Evolutionary conservation across 2,113 vertebrate genomes (phyloP).

Genomic region (Protomyctophum bolini): DNA sequence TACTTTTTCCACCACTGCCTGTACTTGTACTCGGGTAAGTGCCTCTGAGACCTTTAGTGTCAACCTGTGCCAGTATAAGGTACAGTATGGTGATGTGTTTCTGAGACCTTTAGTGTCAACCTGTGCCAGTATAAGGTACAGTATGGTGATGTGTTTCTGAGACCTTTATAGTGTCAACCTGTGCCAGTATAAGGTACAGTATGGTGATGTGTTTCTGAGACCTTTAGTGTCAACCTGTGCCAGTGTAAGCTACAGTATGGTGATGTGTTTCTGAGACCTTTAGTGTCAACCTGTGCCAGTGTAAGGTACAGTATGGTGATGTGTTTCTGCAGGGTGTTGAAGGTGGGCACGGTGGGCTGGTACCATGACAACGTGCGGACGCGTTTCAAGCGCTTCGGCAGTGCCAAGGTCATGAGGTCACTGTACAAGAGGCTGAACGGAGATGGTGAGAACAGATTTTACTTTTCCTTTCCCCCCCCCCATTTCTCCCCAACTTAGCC

Average conservation of each 20-base stretch:
- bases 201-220: conserved; percentile 13
- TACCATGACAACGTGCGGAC: conserved; percentile 88
- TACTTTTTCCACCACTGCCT: too few species aligned
- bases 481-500: too few species aligned
- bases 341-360: conserved; percentile 90
- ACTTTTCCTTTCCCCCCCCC: not conserved
- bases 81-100: too few species aligned
- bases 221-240: too few species aligned
- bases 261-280: conserved; percentile 10
- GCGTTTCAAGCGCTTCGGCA: conserved; percentile 92
- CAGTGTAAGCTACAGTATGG: not conserved
- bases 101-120: too few species aligned
- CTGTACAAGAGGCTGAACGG: conserved; percentile 85
- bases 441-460: conserved; percentile 65
- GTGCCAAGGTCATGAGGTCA: conserved; percentile 91
- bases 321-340: conserved; percentile 80
- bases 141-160: conserved; percentile 13
- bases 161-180: too few species aligned
- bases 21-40: too few species aligned
- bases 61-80: too few species aligned
- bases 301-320: not conserved
- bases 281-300: too few species aligned
- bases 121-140: not conserved
- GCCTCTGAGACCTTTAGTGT: too few species aligned
- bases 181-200: not conserved